Evolutionary conservation across 2,888 invertebrate genomes (phyloP).

Genomic region (Sabellastarte sp.): DNA sequence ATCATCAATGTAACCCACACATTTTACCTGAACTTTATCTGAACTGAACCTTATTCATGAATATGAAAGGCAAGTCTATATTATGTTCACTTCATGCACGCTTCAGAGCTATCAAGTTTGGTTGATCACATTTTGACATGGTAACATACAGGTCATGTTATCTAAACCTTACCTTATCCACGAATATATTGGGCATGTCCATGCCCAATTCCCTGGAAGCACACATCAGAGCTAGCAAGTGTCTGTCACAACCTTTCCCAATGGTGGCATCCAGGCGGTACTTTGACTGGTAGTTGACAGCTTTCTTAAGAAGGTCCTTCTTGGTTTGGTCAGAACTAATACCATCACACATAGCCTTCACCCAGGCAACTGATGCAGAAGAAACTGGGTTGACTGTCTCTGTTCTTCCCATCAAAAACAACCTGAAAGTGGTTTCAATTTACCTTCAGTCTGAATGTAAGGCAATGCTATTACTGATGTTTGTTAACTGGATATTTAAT

Average conservation of each 20-base stretch:
- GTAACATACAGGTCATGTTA: too few relatives aligned
- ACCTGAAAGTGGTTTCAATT: too few relatives aligned
- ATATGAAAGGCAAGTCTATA: too few relatives aligned
- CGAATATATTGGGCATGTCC: slow-evolving; percentile 34
- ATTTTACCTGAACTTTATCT: too few relatives aligned
- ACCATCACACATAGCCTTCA: slow-evolving; percentile 39
- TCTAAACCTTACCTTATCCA: slow-evolving; percentile 32
- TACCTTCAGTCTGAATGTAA: too few relatives aligned
- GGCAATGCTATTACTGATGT: too few relatives aligned
- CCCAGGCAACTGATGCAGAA: slow-evolving; percentile 56
- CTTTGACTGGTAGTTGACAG: slow-evolving; percentile 36
- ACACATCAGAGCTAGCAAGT: slow-evolving; percentile 62
- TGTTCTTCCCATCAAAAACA: slow-evolving; percentile 66
- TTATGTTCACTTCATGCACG: too few relatives aligned
- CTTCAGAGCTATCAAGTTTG: too few relatives aligned
- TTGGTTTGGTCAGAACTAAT: slow-evolving; percentile 32
- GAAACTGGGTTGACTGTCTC: slow-evolving; percentile 67
- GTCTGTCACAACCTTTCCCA: slow-evolving; percentile 63
- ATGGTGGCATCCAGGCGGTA: slow-evolving; percentile 36
- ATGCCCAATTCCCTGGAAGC: slow-evolving; percentile 34
- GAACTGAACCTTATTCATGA: too few relatives aligned
- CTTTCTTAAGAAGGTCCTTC: slow-evolving; percentile 32
- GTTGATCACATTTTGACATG: too few relatives aligned
- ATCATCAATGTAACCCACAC: too few relatives aligned
- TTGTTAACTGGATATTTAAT: too few relatives aligned